phyloP scores from a whole-genome alignment of 2,888 invertebrate genomes.

The Argyra leucocephala region DNA sequence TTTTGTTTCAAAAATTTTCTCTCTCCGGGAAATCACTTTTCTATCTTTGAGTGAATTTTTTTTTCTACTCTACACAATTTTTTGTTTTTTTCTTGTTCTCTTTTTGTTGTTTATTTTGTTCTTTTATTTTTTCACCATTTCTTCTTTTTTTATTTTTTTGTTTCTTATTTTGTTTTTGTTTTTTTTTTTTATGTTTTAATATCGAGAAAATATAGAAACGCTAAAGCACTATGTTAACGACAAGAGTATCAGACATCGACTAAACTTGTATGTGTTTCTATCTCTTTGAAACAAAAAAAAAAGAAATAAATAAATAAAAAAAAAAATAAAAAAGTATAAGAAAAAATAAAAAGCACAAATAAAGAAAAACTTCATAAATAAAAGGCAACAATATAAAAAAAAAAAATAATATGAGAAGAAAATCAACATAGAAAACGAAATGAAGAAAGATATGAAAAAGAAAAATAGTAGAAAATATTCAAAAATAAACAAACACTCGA shows the following conservation, averaged over 20 bases:
- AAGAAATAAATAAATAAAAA: neutral
- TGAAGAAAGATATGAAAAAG: neutral
- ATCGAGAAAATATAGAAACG: neutral
- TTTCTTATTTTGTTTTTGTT: neutral
- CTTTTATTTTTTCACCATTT: neutral
- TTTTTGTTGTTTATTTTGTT: too few species aligned
- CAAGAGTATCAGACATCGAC: constrained; percentile 23
- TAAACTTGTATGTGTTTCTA: constrained; percentile 15
- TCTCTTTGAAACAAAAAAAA: constrained; percentile 15
- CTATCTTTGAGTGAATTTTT: too few species aligned
- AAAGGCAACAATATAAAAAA: neutral
- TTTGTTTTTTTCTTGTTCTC: too few species aligned
- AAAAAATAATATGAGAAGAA: neutral
- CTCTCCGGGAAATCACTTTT: too few species aligned
- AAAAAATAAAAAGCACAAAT: neutral
- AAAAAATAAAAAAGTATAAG: neutral
- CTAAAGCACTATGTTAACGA: constrained; percentile 15
- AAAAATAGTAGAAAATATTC: neutral
- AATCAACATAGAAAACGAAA: neutral
- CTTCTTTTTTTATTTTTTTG: neutral
- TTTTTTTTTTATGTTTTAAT: neutral
- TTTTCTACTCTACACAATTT: too few species aligned
- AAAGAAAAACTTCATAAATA: neutral
- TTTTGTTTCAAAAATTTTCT: too few species aligned
- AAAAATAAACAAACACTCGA: too few species aligned